Percentiles rank a stretch among this genome's conserved stretches.
Evolutionary conservation across 2,888 invertebrate genomes (phyloP).

Genomic region (Drosophila neonasuta): DNA sequence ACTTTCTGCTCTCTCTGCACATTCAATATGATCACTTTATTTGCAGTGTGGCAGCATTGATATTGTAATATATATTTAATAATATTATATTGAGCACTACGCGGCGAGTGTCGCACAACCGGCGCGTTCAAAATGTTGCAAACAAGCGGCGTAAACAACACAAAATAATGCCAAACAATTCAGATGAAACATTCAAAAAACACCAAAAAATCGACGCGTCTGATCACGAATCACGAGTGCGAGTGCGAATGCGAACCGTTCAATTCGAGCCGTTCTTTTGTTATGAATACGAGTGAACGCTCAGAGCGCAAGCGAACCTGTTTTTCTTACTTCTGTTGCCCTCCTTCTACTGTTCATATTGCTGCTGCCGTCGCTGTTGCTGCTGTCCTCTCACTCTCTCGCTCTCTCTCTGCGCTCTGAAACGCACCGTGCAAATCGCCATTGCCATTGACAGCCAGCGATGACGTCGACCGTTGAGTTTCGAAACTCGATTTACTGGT

Average conservation of each 20-base stretch:
- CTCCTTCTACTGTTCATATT: conserved; percentile 16
- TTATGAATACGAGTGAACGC: conserved; percentile 79
- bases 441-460: conserved; percentile 64
- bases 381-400: conserved; percentile 28
- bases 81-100: conserved; percentile 54
- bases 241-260: conserved; percentile 80
- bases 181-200: conserved; percentile 52
- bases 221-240: conserved; percentile 26
- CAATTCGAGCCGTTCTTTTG: conserved; percentile 82
- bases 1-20: conserved; percentile 22
- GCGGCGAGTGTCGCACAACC: conserved; percentile 53
- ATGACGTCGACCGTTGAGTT: conserved; percentile 56
- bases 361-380: conserved; percentile 20
- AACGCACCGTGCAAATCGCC: conserved; percentile 58
- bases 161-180: conserved; percentile 38
- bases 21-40: conserved; percentile 38
- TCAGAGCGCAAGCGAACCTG: conserved; percentile 78
- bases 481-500: conserved; percentile 67
- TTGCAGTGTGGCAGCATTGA: conserved; percentile 34
- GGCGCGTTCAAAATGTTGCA: conserved; percentile 46
- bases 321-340: conserved; percentile 73
- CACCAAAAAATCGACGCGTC: conserved; percentile 48
- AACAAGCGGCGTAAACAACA: conserved; percentile 37
- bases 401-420: conserved; percentile 36
- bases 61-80: conserved; percentile 22